Conservation (phyloP, 2,113 vertebrate genomes). For the Callithrix jacchus region DNA sequence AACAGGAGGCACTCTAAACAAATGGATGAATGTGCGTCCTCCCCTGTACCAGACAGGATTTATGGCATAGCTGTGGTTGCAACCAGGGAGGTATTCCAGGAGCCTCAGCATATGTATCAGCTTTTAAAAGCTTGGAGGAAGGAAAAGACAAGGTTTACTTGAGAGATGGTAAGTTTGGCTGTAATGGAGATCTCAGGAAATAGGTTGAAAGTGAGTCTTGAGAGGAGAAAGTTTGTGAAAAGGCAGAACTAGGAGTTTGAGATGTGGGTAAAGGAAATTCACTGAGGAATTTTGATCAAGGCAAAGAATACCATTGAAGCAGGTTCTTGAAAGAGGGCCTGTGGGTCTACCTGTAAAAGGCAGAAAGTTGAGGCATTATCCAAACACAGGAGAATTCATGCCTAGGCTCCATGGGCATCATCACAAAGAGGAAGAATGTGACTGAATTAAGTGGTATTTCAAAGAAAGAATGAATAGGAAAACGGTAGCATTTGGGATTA, state of each 20-base stretch:
- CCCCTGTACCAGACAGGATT: not conserved
- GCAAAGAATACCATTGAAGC: not conserved
- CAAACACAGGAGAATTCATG: not conserved
- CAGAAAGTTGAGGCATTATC: not conserved
- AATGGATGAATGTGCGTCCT: not conserved
- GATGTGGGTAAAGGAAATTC: not conserved
- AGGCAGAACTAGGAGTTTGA: not conserved
- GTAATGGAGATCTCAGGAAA: not conserved
- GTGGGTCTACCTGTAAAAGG: not conserved
- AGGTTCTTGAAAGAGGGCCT: not conserved
- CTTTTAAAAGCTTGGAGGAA: not conserved
- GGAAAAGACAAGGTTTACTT: not conserved
- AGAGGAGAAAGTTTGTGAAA: not conserved
- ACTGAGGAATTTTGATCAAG: not conserved
- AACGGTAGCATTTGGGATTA: not conserved
- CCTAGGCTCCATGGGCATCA: accelerated
- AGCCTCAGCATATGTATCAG: not conserved
- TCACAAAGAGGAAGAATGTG: not conserved
- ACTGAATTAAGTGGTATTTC: not conserved
- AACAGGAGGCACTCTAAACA: not conserved
- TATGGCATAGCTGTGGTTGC: not conserved
- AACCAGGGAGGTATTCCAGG: not conserved
- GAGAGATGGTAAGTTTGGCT: not conserved
- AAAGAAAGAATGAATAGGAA: not conserved
- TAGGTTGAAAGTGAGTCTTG: not conserved